phyloP scores from a whole-genome alignment of 1,140 invertebrate species.

The Heliothis virescens region DNA sequence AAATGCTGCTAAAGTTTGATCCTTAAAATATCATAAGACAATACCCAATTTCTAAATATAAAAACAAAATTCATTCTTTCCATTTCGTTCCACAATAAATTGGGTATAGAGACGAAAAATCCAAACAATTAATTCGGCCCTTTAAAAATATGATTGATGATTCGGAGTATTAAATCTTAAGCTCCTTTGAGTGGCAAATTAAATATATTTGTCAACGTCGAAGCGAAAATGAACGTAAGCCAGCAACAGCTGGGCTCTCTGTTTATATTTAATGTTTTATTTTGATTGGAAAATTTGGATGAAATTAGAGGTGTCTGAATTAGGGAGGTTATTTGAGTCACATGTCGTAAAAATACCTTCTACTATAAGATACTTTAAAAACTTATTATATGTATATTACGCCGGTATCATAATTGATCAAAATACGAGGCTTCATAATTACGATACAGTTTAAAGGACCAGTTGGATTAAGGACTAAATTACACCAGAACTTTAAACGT shows the following conservation, averaged over 20 bases:
- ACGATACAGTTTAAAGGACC: no score
- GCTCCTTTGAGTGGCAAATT: conserved; percentile 35
- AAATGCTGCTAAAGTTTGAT: neutral
- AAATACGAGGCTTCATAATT: no score
- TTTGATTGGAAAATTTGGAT: conserved; percentile 20
- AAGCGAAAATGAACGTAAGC: conserved; percentile 28
- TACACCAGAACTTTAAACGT: no score
- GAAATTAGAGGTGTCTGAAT: neutral
- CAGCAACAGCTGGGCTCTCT: conserved; percentile 24
- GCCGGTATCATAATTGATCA: no score
- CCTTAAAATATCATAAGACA: neutral
- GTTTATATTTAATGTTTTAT: conserved; percentile 39
- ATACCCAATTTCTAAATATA: conserved; percentile 4
- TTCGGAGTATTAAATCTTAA: conserved; percentile 41
- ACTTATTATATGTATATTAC: no score
- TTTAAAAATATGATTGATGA: conserved; percentile 39
- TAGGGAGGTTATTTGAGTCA: neutral
- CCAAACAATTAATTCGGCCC: conserved; percentile 10
- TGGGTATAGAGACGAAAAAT: conserved; percentile 7
- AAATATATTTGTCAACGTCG: conserved; percentile 41
- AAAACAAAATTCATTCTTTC: neutral
- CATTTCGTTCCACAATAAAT: conserved; percentile 7
- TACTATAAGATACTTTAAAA: no score
- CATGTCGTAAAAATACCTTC: no score
- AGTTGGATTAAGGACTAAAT: no score